These are phyloP conservation scores for Acrocephalus scirpaceus DNA, from an alignment of 2,797 vertebrate species.

Conservation along the genomic window DNA sequence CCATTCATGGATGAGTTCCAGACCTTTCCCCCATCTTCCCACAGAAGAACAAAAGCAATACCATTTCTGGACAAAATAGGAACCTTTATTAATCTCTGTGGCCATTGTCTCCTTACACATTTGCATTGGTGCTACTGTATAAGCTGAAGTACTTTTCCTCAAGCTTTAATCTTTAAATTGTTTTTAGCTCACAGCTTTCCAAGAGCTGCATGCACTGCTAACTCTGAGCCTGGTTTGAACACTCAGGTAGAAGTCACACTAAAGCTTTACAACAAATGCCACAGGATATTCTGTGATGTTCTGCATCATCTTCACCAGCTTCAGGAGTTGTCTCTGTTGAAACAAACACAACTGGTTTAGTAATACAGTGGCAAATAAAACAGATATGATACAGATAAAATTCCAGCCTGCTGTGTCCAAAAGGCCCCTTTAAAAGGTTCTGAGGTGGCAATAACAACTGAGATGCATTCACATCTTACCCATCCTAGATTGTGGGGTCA, in stretches of 20 bases:
- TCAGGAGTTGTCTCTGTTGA: not conserved
- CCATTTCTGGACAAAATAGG: not conserved
- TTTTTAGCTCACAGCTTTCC: not conserved
- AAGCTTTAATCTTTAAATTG: not conserved
- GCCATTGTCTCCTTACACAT: not conserved
- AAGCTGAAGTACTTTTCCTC: not conserved
- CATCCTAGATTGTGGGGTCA: not conserved
- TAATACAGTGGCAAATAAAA: not conserved
- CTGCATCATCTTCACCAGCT: not conserved
- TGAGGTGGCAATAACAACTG: not conserved
- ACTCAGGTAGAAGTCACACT: not conserved
- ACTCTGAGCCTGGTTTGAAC: not conserved
- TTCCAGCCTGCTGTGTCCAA: not conserved
- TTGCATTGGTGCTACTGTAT: not conserved
- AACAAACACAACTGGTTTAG: conserved; percentile 23
- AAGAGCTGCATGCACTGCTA: not conserved
- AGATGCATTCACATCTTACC: not conserved
- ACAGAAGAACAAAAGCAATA: not conserved
- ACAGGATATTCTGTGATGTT: not conserved
- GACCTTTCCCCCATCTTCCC: not conserved
- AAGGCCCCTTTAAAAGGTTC: not conserved
- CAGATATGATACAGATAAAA: not conserved
- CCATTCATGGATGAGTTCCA: not conserved
- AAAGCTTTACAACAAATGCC: not conserved
- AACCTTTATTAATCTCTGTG: conserved; percentile 36